Base-by-base conservation (phyloP, 2,113 vertebrate genomes). In the Climacteris rufus region DNA sequence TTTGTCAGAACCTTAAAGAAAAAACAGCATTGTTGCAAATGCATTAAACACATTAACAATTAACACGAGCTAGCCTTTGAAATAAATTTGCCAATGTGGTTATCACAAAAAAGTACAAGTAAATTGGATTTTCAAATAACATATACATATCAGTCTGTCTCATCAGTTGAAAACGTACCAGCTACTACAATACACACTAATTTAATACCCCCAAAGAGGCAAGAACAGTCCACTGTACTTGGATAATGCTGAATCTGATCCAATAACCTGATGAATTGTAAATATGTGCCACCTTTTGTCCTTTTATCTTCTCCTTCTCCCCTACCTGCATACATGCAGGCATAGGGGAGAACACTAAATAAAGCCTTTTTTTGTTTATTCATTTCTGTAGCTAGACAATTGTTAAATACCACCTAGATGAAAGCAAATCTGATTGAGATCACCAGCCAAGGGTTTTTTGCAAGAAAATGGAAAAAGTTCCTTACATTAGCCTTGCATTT, bases 1-100 rank as follows among this genome's bases (percentile, higher is more conserved):
- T 97, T 98, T 98, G 89, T 99, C 99, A 88, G 99, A 99, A 97
- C 99, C 99, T 99, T 97, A 31, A 95, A 95, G 81, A 95, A 89
- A 95, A 92, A 84, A 64, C 19, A 76, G 72, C 28, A 85, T 57
- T n/a, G 64, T 77, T 74, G 66, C 24, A 92, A 95, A 63, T 44
- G 0, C 93, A 70, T 75, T 39, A 33, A 91, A 91, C 35, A 74
- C 6, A 35, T 16, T 12, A 59, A 47, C 5, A 75, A 69, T 53
- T 79, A 18, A 37, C 10, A 60, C 13, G 4, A 92, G 42, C 9
- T 56, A 54, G 18, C 7, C 37, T 81, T 69, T 83, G 40, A 78
- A 81, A 68, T 49, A 90, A 45, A 86, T 49, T 52, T 87, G 18
- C 6, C 50, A 64, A 52, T 53, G 15, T 25, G 10, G 44, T 88